Evolutionary conservation across 2,113 vertebrate genomes (phyloP).

Genomic region (Pachypanchax playfairii): DNA sequence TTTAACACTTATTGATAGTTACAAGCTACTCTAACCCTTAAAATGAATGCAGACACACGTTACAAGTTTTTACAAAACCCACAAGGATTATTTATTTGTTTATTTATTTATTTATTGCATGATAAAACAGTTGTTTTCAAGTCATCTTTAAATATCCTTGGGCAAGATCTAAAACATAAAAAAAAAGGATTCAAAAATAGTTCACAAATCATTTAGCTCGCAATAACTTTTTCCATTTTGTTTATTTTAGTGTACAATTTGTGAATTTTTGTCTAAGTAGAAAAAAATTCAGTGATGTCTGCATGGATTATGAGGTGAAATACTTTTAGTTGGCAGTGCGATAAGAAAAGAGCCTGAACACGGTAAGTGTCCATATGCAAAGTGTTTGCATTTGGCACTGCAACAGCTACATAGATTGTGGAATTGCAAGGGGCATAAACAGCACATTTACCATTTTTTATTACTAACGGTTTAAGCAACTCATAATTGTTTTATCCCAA

Average conservation of each 20-base stretch:
- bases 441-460: no score
- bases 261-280: no score
- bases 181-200: background rate
- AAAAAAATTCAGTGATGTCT: no score
- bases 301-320: background rate
- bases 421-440: background rate
- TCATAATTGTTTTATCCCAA: no score
- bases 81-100: background rate
- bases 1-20: conserved; percentile 16
- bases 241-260: no score
- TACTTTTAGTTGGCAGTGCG: background rate
- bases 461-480: no score
- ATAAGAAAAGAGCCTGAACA: background rate
- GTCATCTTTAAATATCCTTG: background rate
- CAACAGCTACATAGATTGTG: background rate
- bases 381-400: background rate
- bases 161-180: background rate
- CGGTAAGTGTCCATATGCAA: background rate
- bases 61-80: background rate
- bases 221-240: no score
- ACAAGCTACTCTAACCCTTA: conserved; percentile 18
- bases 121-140: no score
- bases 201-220: background rate
- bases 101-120: no score
- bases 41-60: background rate